phyloP scores from a whole-genome alignment of 2,113 vertebrate genomes.

The Pterocles gutturalis region DNA sequence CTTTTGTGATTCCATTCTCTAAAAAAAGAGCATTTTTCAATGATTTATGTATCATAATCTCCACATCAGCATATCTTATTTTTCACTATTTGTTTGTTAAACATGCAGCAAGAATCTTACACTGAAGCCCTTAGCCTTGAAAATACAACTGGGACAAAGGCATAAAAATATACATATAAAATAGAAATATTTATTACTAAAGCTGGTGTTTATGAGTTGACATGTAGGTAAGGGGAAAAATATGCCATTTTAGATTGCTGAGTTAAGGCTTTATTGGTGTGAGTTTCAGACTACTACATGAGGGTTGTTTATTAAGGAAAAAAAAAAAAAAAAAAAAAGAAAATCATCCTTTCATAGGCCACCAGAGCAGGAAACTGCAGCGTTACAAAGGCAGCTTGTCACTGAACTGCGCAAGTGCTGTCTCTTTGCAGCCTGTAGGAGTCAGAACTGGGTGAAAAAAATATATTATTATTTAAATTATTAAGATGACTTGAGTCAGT shows the following conservation, averaged over 20 bases:
- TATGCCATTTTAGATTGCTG: slow-evolving; percentile 11
- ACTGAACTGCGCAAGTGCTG: background rate
- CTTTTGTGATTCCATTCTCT: slow-evolving; percentile 63
- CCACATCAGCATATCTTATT: slow-evolving; percentile 59
- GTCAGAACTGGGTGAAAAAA: background rate
- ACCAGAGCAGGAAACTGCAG: background rate
- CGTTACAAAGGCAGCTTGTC: background rate
- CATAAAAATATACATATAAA: slow-evolving; percentile 48
- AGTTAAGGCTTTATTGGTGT: slow-evolving; percentile 28
- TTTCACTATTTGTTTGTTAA: slow-evolving; percentile 60
- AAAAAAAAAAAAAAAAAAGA: background rate
- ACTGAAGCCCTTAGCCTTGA: slow-evolving; percentile 48
- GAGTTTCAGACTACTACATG: background rate
- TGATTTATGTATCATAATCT: slow-evolving; percentile 72
- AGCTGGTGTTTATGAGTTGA: slow-evolving; percentile 30
- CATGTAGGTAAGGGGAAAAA: slow-evolving; percentile 14
- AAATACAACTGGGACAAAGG: slow-evolving; percentile 49
- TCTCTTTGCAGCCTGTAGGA: background rate
- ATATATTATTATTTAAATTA: background rate
- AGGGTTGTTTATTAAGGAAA: background rate
- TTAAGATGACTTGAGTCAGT: background rate
- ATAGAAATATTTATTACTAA: slow-evolving; percentile 65
- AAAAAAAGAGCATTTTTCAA: slow-evolving; percentile 61
- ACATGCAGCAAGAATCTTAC: background rate
- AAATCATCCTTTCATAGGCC: background rate